These are phyloP conservation scores for Pipistrellus pipistrellus DNA, from an alignment of 2,797 vertebrate species.

Conservation along the genomic window DNA sequence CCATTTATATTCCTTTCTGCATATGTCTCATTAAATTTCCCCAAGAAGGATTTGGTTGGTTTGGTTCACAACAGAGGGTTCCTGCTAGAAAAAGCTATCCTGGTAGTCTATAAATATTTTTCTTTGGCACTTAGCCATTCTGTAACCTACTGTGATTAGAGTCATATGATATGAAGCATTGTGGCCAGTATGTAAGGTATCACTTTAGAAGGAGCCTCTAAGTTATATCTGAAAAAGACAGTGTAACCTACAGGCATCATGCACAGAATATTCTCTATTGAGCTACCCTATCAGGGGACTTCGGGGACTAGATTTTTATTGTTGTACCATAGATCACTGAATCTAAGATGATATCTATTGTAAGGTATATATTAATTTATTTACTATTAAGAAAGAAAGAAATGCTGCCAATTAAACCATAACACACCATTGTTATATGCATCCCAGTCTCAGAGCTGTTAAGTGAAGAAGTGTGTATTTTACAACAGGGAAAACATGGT, in stretches of 20 bases:
- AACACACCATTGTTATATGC: not conserved
- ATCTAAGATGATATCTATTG: not conserved
- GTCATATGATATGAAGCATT: not conserved
- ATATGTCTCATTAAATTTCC: slow-evolving; percentile 37
- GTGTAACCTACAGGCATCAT: not conserved
- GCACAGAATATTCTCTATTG: not conserved
- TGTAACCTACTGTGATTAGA: not conserved
- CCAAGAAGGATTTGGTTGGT: not conserved
- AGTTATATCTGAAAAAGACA: slow-evolving; percentile 8
- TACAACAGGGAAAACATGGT: not conserved
- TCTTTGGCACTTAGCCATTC: not conserved
- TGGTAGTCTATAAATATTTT: not conserved
- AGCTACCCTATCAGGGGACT: not conserved
- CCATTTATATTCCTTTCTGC: slow-evolving; percentile 7
- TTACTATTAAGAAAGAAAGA: slow-evolving; percentile 40
- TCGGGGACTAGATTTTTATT: not conserved
- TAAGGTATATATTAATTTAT: slow-evolving; percentile 15
- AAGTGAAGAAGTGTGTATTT: not conserved
- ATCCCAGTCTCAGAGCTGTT: not conserved
- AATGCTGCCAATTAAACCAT: not conserved
- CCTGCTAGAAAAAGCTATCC: not conserved
- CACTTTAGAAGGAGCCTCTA: not conserved
- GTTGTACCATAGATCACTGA: not conserved
- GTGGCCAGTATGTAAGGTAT: not conserved
- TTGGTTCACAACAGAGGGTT: slow-evolving; percentile 37